A percentile compares a stretch with the other conserved stretches of the same genome.
These are phyloP conservation scores for Papilio polytes DNA, from an alignment of 1,140 invertebrate species.

Conservation along the genomic window DNA sequence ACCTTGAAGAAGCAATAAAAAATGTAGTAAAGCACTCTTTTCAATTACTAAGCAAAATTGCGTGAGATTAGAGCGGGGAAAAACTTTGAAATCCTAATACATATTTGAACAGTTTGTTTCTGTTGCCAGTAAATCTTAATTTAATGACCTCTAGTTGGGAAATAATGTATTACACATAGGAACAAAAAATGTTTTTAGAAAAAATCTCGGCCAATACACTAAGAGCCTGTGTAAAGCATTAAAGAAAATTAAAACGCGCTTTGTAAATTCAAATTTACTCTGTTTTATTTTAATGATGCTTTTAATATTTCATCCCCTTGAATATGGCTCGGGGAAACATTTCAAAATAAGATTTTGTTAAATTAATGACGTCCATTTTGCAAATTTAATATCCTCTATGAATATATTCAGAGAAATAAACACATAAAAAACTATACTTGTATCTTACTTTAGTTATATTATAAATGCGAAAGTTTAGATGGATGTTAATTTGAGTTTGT, in stretches of 20 bases:
- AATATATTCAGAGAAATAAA: too few species aligned
- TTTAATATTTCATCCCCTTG: conserved; percentile 15
- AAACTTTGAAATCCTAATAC: conserved; percentile 24
- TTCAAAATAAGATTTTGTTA: background rate
- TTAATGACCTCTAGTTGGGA: conserved; percentile 15
- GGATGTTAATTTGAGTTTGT: too few species aligned
- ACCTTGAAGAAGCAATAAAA: background rate
- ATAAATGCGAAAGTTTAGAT: too few species aligned
- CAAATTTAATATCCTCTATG: background rate
- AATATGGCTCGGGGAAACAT: conserved; percentile 4
- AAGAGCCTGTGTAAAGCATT: background rate
- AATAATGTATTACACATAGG: background rate
- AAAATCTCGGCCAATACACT: background rate
- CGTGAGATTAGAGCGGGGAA: conserved; percentile 8
- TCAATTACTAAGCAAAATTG: conserved; percentile 21
- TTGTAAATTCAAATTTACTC: conserved; percentile 13
- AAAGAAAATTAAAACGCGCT: conserved; percentile 12
- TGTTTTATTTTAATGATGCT: conserved; percentile 18
- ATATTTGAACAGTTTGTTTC: conserved; percentile 26
- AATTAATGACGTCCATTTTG: background rate
- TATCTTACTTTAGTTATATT: too few species aligned
- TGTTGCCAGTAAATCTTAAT: conserved; percentile 26
- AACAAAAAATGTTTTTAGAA: background rate
- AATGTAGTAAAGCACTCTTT: background rate
- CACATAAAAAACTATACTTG: too few species aligned